These are phyloP conservation scores for Crocodylus rhombifer DNA, from an alignment of 2,797 vertebrate species.

Conservation along the genomic window DNA sequence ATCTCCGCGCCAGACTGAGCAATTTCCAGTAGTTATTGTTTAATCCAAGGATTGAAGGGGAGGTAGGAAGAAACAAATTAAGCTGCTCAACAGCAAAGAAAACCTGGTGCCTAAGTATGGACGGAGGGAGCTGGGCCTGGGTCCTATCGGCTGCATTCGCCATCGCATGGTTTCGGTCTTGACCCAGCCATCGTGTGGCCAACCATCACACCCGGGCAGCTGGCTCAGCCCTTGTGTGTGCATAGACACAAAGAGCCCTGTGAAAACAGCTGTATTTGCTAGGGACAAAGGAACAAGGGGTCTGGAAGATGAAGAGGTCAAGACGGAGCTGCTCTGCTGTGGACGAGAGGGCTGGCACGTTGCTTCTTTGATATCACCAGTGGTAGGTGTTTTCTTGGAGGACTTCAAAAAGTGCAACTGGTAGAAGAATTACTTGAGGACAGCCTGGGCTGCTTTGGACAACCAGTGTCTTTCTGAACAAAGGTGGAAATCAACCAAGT, in stretches of 20 bases:
- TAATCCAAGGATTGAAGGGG: background rate
- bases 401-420: too few species aligned
- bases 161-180: slow-evolving; percentile 22
- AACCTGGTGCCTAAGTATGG: background rate
- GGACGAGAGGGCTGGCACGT: too few species aligned
- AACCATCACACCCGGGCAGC: background rate
- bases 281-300: background rate
- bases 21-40: background rate
- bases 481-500: background rate
- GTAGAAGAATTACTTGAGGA: background rate
- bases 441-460: background rate
- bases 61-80: background rate
- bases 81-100: background rate
- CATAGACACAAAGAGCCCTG: background rate
- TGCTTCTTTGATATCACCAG: too few species aligned
- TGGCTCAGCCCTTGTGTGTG: slow-evolving; percentile 14
- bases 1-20: background rate
- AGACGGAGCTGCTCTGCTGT: background rate
- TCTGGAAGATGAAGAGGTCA: background rate
- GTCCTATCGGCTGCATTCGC: background rate
- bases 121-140: accelerated
- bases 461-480: background rate
- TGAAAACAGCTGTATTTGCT: slow-evolving; percentile 3
- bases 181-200: background rate
- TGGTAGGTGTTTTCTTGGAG: too few species aligned